Evolutionary conservation across 2,797 vertebrate species (phyloP), one percentile per base, ranked within the genome.

Genomic region (Menidia menidia): DNA sequence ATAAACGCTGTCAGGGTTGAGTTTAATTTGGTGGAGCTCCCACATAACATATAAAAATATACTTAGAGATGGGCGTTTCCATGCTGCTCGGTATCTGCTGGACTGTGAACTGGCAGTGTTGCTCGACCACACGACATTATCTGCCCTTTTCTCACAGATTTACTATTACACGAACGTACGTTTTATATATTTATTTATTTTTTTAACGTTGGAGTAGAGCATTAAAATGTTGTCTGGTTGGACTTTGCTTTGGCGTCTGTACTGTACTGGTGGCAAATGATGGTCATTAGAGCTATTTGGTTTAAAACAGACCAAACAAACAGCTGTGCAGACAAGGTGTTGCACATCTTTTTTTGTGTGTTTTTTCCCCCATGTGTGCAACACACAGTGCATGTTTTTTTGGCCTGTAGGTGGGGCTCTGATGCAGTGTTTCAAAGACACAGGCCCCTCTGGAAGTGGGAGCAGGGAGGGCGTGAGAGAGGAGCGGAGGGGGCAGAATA

Each of bases 381-480:
- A 25, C 33, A 35, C 55, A 63, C 32, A 19, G 70, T 10, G 63
- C 73, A 60, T 74, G 84, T 72, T 71, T 62, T 32, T 78, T 16
- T 25, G 67, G 77, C 93, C 94, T 95, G 93, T 91, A 94, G 94
- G 93, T 92, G 94, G 93, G 73, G 93, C 92, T 94, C 83, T 92
- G 88, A 88, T 93, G 92, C 93, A 94, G 93, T 86, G 86, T 92
- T 95, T 94, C 83, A 88, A 79, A 86, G 75, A 41, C 4, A 64
- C 63, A 63, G 68, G 47, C 41, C 73, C 43, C 72, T 56, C 8
- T 67, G 67, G 63, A 63, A 60, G 68, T 10, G 53, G 73, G 64
- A 68, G 60, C 64, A 39, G 50, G 56, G 35, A 65, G 64, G n/a
- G 59, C 45, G 56, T 33, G 16, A 15, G 43, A 35, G 35, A 16